Evolutionary conservation across 2,113 vertebrate species (phyloP), one percentile per base, ranked within the genome.

Genomic region (Gavialis gangeticus): DNA sequence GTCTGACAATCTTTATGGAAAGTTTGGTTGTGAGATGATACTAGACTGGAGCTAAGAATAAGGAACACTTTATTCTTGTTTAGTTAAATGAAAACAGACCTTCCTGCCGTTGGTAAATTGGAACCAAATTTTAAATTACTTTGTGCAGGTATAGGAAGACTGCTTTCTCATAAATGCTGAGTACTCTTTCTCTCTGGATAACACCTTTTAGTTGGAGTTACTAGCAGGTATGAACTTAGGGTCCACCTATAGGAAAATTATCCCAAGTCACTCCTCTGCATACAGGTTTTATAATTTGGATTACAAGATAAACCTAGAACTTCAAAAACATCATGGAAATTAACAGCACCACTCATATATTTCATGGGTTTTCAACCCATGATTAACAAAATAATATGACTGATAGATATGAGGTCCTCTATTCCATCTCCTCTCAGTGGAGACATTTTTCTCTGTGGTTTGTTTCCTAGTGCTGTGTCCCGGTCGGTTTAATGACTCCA

Each of bases 121-220:
- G 3, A 28, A 55, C 73, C 1, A 6, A 64, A 10, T 46, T 30
- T 15, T 79, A 60, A 58, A 14, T 4, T 10, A 25, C 15, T 67
- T 57, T 2, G 4, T 60, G 67, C 28, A 4, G 0, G 4, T 2
- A 19, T 56, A 28, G 56, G 77, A n/a, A 9, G 54, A 0, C 37
- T 3, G 79, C 88, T 88, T 55, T 80, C 4, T 63, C 28, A 16
- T 0, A 2, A 82, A 0, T 2, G 1, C 27, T 13, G 12, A 0
- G 1, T 19, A 8, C 14, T n/a, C 64, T 16, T 21, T 67, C 55
- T 58, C 78, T 46, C 73, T 30, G 58, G 8, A n/a, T 4, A 3
- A 46, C 4, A 5, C 22, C 25, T 37, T 25, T 76, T 57, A 17
- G 21, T 6, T 0, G 0, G 2, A 34, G n/a, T 13, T 0, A 0